Evolutionary conservation across 2,113 vertebrate genomes (phyloP), one percentile per base, ranked within the genome.

Genomic region (Salvelinus namaycush): DNA sequence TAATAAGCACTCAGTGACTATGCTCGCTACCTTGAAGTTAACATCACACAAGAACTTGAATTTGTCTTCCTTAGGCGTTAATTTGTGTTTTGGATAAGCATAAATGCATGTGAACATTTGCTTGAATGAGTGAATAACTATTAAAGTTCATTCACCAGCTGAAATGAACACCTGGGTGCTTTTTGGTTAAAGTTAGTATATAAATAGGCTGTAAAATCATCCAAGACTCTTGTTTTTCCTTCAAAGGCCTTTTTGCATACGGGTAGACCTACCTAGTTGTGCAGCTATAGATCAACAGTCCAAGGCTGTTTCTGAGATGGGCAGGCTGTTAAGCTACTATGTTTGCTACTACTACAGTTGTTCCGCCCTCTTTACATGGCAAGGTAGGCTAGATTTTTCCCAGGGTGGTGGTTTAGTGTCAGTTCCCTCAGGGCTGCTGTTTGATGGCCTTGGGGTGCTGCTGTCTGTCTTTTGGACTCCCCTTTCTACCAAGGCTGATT

Each of bases 1-100:
- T 9, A 75, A 79, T 79, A 75, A 34, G 49, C 69, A 70, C 79
- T 83, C 44, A 65, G 67, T 80, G 66, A 51, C 49, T 14, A 83
- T 79, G 59, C n/a, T n/a, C n/a, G 5, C 59, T 60, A 60, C 59
- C 49, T 13, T 60, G 57, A n/a, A 9, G 18, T 60, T 6, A 18
- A 60, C 59, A 2, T 62, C 16, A 8, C 20, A 62, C 2, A 20
- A 62, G 8, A 44, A 11, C 39, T 44, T 44, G 2, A 44, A 44
- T 12, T 44, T 44, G 39, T 44, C 39, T 34, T 5, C 6, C 34
- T 44, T 44, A 3, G 9, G 39, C 2, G 2, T 44, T 44, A 3
- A 11, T 44, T 12, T 44, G 59, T 62, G 20, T 62, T n/a, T 13
- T n/a, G 20, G n/a, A 11, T 24, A n/a, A 62, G n/a, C n/a, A n/a